Base-by-base conservation (phyloP, 2,113 vertebrate genomes). In the Odocoileus virginianus region DNA sequence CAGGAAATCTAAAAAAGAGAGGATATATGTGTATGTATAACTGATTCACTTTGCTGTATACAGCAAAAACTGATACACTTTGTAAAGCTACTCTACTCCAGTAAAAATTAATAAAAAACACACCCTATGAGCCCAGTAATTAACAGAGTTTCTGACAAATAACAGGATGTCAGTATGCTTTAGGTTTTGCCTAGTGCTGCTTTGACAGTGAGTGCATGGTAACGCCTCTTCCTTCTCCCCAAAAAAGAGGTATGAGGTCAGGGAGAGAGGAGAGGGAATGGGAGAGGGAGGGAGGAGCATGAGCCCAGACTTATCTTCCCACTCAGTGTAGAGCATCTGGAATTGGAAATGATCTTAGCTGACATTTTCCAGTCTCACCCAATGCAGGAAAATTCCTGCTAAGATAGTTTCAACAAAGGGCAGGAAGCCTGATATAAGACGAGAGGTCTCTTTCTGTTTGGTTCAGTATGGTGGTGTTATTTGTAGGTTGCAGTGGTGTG, bases 381-480 rank as follows among this genome's bases (percentile, higher is more conserved):
- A 76, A 15, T 71, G 43, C n/a, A 82, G 54, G 54, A 86, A 86
- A 86, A 86, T 93, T 83, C 91, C 15, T 86, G 92, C 87, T 85
- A 78, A 21, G 52, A 2, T 89, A 55, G 55, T 93, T 78, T 91
- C 54, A 79, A n/a, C 50, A 33, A 88, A 92, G 54, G 17, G 12
- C 60, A 84, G 43, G 83, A 81, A 64, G 16, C 28, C 40, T 93
- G n/a, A 10, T 61, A 23, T 54, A 40, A 83, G 57, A 45, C 5
- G 21, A 58, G 57, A 87, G 12, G 36, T 67, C n/a, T 91, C 58
- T 87, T 83, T 79, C 33, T 83, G n/a, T 96, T 67, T 93, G 79
- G 67, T 54, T 64, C 23, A 93, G 5, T 86, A 52, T 76, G 83
- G 81, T 47, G 14, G 85, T 83, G 16, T 30, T 87, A 52, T 90